A percentile compares a stretch with the other conserved stretches of the same genome.
Evolutionary conservation across 1,140 invertebrate species (phyloP).

Genomic region (Pantala flavescens): DNA sequence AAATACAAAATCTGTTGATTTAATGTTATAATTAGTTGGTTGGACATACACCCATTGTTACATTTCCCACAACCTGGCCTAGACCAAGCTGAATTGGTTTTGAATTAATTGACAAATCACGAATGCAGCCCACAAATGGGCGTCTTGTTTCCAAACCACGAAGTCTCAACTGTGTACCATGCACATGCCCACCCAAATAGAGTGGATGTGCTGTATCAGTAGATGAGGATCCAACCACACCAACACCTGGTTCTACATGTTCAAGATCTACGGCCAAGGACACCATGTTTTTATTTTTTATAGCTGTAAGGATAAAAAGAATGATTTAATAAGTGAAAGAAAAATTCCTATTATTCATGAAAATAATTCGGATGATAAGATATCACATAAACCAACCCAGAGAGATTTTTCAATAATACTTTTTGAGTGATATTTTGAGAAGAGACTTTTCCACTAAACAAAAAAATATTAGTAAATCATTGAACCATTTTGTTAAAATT

Average conservation of each 20-base stretch:
- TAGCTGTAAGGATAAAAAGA: slow-evolving; percentile 42
- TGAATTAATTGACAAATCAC: slow-evolving; percentile 54
- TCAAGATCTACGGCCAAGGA: slow-evolving; percentile 69
- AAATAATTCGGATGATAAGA: slow-evolving; percentile 30
- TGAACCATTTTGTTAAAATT: too few species aligned
- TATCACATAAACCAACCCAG: slow-evolving; percentile 22
- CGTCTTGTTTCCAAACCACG: slow-evolving; percentile 46
- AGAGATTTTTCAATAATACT: too few species aligned
- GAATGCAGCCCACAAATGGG: slow-evolving; percentile 75
- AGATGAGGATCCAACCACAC: slow-evolving; percentile 46
- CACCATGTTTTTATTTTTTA: slow-evolving; percentile 75
- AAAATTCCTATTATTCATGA: too few species aligned
- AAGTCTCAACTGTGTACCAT: slow-evolving; percentile 30
- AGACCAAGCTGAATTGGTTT: slow-evolving; percentile 46
- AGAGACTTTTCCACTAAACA: slow-evolving; percentile 12
- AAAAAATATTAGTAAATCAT: background rate
- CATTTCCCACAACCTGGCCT: slow-evolving; percentile 49
- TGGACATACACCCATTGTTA: slow-evolving; percentile 60
- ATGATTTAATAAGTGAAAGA: too few species aligned
- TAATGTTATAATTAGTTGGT: slow-evolving; percentile 40
- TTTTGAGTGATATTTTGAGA: too few species aligned
- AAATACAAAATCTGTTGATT: too few species aligned
- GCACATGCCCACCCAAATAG: slow-evolving; percentile 78
- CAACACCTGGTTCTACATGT: slow-evolving; percentile 52
- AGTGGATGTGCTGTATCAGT: slow-evolving; percentile 75